Evolutionary conservation across 1,140 invertebrate genomes (phyloP), one percentile per base, ranked within the genome.

Genomic region (Lysiphlebus fabarum): DNA sequence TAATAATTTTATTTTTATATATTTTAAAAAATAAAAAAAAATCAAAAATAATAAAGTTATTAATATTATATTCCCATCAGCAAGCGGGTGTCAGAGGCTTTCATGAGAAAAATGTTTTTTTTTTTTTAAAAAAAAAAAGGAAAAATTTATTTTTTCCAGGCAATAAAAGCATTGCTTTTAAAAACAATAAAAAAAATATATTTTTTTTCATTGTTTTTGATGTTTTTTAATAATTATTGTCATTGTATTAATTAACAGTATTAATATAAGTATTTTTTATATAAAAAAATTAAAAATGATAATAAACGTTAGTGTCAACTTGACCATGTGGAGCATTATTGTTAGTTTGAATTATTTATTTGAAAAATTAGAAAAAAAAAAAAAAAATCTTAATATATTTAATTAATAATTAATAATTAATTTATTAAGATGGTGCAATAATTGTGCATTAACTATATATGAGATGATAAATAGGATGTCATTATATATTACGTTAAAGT

Each of bases 281-380:
- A 41, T 61, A 56, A 59, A 49, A 62, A 37, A 45, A 59, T 56
- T 53, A 66, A 74, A 45, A 33, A 55, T 42, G 43, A 47, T 40
- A 51, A 51, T 59, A 59, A 43, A 59, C 56, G 76, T 80, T 78
- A 75, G 78, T 73, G 70, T 75, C 73, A 78, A 78, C 76, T 78
- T 81, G 75, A 75, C 77, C 76, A 73, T 77, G 71, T 78, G 76
- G 74, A 77, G 74, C 74, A 76, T 78, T 73, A 65, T 77, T 70
- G 77, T 80, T 81, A 80, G 77, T 81, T 67, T 38, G 17, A 26
- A 26, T 26, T 26, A 26, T 26, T 26, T 26, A 26, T 26, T 26
- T 26, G 17, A 26, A 26, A 26, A 33, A 53, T 53, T 26, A 26
- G 38, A 37, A 38, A 38, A 53, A 12, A 53, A n/a, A n/a, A n/a